These are phyloP conservation scores for Listrodromus nycthemerus DNA, from an alignment of 2,888 invertebrate genomes.

Conservation along the genomic window DNA sequence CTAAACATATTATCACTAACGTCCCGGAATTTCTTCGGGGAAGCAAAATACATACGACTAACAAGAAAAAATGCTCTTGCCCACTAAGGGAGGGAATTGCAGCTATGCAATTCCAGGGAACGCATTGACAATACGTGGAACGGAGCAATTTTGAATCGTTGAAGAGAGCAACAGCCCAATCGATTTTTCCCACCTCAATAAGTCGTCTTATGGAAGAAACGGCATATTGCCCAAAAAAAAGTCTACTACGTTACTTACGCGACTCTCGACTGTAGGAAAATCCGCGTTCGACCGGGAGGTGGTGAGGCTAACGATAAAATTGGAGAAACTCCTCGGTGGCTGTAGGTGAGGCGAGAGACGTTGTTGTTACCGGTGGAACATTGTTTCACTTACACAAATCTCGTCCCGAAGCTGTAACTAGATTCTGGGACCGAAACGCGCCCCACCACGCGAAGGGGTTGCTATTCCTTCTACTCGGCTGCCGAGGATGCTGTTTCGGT, in stretches of 20 bases:
- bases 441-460: slow-evolving; percentile 12
- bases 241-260: background rate
- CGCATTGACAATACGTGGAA: too few species aligned
- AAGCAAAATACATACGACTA: too few species aligned
- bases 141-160: too few species aligned
- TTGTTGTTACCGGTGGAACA: slow-evolving; percentile 50
- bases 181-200: too few species aligned
- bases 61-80: too few species aligned
- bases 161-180: too few species aligned
- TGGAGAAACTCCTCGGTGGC: slow-evolving; percentile 35
- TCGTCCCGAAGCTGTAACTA: slow-evolving; percentile 61
- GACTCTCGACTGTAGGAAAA: slow-evolving; percentile 1
- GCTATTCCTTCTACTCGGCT: slow-evolving; percentile 11
- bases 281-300: slow-evolving; percentile 2
- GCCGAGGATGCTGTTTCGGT: slow-evolving; percentile 26
- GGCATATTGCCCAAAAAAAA: background rate
- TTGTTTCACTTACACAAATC: slow-evolving; percentile 66
- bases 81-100: too few species aligned
- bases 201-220: too few species aligned
- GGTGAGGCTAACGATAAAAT: slow-evolving; percentile 44
- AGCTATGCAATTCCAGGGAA: too few species aligned
- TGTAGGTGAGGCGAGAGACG: slow-evolving; percentile 37
- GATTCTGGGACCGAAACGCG: slow-evolving; percentile 47
- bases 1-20: too few species aligned
- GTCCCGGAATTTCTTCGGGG: too few species aligned